Percentiles rank a stretch among this genome's conserved stretches.
Conservation (phyloP, 2,888 invertebrate genomes). For the Leptura quadrifasciata region DNA sequence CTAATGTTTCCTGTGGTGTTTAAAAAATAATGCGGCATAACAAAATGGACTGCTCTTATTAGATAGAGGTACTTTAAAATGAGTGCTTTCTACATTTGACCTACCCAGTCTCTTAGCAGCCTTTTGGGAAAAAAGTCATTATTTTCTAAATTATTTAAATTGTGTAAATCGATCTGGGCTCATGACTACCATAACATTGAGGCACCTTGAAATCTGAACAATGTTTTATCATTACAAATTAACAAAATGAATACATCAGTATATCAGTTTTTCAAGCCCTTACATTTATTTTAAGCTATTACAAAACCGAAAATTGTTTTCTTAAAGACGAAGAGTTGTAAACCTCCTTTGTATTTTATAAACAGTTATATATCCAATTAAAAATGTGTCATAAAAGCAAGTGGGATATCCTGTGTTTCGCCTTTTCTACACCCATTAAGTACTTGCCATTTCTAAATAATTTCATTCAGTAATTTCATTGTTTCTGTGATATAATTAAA, state of each 20-base stretch:
- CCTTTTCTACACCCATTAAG: slow-evolving; percentile 23
- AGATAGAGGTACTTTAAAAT: no score
- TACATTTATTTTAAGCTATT: neutral
- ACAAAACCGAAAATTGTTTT: neutral
- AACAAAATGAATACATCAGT: neutral
- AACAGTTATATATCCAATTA: slow-evolving; percentile 32
- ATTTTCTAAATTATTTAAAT: no score
- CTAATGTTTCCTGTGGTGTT: no score
- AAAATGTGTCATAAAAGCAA: slow-evolving; percentile 36
- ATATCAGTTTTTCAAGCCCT: neutral
- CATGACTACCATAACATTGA: no score
- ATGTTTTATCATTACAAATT: no score
- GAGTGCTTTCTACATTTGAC: no score
- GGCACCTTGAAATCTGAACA: no score
- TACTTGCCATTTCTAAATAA: slow-evolving; percentile 13
- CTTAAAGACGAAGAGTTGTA: neutral
- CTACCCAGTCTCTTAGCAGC: no score
- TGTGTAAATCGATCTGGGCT: no score
- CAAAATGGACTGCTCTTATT: no score
- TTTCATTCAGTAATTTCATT: slow-evolving; percentile 41
- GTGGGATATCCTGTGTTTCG: slow-evolving; percentile 41
- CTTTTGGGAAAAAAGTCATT: no score
- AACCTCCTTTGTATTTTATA: neutral
- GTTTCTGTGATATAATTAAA: slow-evolving; percentile 42
- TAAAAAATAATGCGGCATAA: no score